These are phyloP conservation scores for Epistrophella euchroma DNA, from an alignment of 2,888 invertebrate species.

Conservation along the genomic window DNA sequence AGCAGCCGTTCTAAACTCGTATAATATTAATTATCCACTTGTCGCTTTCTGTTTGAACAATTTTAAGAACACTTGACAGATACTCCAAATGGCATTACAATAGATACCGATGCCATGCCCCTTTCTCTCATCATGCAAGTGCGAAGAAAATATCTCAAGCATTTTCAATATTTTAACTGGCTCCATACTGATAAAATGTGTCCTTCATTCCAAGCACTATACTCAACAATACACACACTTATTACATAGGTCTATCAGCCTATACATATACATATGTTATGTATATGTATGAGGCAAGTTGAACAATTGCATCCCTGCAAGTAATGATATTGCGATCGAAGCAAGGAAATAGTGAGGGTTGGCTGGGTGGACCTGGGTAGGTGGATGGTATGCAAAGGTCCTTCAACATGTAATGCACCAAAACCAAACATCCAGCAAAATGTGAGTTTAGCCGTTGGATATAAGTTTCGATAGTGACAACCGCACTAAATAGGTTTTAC, in stretches of 20 bases:
- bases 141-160: constrained; percentile 13
- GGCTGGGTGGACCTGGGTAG: not conserved
- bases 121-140: not conserved
- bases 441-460: constrained; percentile 55
- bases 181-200: constrained; percentile 50
- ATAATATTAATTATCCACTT: not conserved
- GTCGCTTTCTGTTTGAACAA: constrained; percentile 1
- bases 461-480: constrained; percentile 72
- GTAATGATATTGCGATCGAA: constrained; percentile 31
- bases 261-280: too few relatives aligned
- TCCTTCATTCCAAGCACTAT: not conserved
- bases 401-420: constrained; percentile 56
- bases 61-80: not conserved
- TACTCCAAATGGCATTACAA: not conserved
- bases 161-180: constrained; percentile 43
- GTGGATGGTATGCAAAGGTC: not conserved
- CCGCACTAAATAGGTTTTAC: constrained; percentile 70
- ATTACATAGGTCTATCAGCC: not conserved
- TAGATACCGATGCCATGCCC: not conserved
- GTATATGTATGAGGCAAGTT: not conserved
- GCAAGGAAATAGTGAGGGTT: not conserved
- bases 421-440: constrained; percentile 36
- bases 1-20: constrained; percentile 10
- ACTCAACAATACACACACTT: not conserved
- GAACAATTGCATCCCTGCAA: constrained; percentile 27